Base-by-base conservation (phyloP, 1,140 invertebrate genomes). In the Hylaeus volcanicus region DNA sequence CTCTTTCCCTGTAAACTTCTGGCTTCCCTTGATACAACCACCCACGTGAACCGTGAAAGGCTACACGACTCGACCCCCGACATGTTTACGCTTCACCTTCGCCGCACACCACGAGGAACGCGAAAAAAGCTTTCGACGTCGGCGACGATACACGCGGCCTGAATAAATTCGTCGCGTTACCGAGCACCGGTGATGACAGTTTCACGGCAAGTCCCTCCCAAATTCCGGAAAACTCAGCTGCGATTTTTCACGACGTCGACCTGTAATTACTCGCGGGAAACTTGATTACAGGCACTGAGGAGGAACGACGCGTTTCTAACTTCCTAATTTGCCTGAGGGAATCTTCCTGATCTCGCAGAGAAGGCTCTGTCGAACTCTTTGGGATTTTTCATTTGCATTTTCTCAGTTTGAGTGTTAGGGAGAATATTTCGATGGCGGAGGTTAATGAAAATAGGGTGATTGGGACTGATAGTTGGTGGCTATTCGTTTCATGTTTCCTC, bases 101-200 rank as follows among this genome's bases (percentile, higher is more conserved):
- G 70, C 39, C 41, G 15, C 9, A 15, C 15, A 2, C 5, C 39
- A 4, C 41, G 3, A 43, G 43, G 14, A 9, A 51, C 51, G 61
- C 26, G 41, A 55, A n/a, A 48, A 79, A 73, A 65, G 70, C 70
- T 65, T 48, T 56, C 77, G 61, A 56, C 69, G n/a, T 6, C 5
- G 58, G 3, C 12, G 51, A 74, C 60, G 77, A 79, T 41, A 48
- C 61, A 3, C 39, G n/a, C 48, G 68, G 5, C n/a, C 51, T n/a
- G 70, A 79, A 79, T 79, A 79, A 79, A 79, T 79, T 79, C 26
- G 51, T 53, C 37, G 37, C 68, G 39, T 63, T 60, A 9, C 37
- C 6, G 26, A 3, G 9, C 12, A 37, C 48, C 45, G 63, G 26
- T 43, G 56, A 53, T 48, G n/a, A 43, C 56, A 43, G 1, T 43